These are phyloP conservation scores for Busseola fusca DNA, from an alignment of 2,888 invertebrate species.

Conservation along the genomic window DNA sequence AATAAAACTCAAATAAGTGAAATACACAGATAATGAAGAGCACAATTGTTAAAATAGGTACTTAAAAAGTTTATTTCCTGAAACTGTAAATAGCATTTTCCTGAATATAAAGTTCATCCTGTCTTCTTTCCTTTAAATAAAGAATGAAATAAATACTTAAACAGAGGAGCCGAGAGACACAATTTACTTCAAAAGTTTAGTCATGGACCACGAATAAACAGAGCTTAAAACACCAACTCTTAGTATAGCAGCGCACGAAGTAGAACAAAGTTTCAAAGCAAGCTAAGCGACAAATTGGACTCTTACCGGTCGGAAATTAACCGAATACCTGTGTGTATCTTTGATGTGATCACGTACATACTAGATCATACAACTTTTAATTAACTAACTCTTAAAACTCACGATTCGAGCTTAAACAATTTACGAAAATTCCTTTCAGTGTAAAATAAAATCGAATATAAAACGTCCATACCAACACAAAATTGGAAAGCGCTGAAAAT, in stretches of 20 bases:
- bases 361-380: conserved; percentile 56
- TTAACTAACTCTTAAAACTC: conserved; percentile 43
- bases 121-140: conserved; percentile 35
- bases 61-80: conserved; percentile 20
- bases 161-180: conserved; percentile 54
- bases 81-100: conserved; percentile 29
- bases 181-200: conserved; percentile 70
- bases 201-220: conserved; percentile 70
- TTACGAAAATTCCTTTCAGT: conserved; percentile 8
- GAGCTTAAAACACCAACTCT: conserved; percentile 65
- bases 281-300: conserved; percentile 70
- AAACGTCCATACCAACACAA: conserved; percentile 10
- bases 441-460: conserved; percentile 17
- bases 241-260: conserved; percentile 51
- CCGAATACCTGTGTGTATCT: conserved; percentile 58
- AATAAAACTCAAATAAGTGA: conserved; percentile 3
- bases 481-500: conserved; percentile 40
- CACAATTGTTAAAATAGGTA: conserved; percentile 1
- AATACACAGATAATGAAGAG: neutral
- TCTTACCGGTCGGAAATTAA: conserved; percentile 57
- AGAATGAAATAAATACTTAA: conserved; percentile 58
- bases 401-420: conserved; percentile 16
- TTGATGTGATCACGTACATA: conserved; percentile 49
- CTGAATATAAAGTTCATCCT: conserved; percentile 25
- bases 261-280: conserved; percentile 59